Conservation (phyloP, 1,140 invertebrate species). For the Pseudachorutes palmiensis region DNA sequence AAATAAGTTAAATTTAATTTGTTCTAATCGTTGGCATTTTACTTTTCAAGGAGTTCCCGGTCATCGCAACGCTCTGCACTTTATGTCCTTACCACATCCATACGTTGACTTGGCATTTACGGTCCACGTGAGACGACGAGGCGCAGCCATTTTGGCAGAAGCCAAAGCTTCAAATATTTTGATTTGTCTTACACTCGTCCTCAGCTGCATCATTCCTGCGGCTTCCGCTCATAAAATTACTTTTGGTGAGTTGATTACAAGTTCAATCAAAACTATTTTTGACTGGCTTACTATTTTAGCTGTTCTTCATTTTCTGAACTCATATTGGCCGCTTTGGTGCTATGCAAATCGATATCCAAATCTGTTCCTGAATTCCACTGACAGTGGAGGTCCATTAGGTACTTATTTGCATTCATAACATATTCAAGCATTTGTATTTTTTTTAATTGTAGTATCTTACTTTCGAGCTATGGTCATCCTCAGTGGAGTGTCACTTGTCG, state of each 20-base stretch:
- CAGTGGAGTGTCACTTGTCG: background rate
- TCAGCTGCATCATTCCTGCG: conserved; percentile 58
- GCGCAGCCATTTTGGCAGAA: conserved; percentile 60
- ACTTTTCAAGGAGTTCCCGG: background rate
- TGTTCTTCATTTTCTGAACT: background rate
- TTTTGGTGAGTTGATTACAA: conserved; percentile 50
- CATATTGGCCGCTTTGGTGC: background rate
- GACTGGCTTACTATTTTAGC: background rate
- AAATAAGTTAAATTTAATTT: background rate
- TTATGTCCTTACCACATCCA: background rate
- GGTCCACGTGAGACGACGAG: conserved; percentile 54
- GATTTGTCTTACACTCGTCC: conserved; percentile 55
- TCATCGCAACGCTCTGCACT: background rate
- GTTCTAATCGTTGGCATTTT: background rate
- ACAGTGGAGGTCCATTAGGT: background rate
- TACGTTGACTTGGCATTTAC: conserved; percentile 54
- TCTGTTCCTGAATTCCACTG: background rate
- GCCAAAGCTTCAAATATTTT: conserved; percentile 59
- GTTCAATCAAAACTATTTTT: background rate
- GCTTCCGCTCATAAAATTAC: conserved; percentile 61
- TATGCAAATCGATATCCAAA: background rate
- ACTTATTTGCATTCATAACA: background rate
- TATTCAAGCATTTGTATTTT: no score
- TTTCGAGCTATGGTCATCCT: background rate
- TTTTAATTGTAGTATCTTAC: no score